phyloP scores from a whole-genome alignment of 2,797 vertebrate species.

The Oreochromis grahami region DNA sequence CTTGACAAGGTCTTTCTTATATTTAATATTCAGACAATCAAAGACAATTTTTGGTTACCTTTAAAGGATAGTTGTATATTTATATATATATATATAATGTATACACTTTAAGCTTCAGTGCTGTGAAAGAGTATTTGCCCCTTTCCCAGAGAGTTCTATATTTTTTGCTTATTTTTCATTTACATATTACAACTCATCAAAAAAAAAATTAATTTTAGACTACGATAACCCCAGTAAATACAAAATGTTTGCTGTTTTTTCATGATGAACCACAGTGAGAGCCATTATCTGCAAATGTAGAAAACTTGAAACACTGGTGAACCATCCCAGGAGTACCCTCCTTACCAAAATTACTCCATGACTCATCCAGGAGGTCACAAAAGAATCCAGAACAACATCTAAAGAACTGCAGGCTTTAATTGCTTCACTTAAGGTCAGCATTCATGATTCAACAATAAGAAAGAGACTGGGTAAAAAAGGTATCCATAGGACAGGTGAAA shows the following conservation, averaged over 20 bases:
- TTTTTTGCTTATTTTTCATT: not conserved
- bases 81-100: not conserved
- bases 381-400: not conserved
- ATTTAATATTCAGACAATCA: not conserved
- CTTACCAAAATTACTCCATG: not conserved
- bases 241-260: not conserved
- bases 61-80: not conserved
- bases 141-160: not conserved
- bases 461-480: not conserved
- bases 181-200: not conserved
- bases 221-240: not conserved
- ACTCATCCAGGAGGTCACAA: not conserved
- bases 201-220: not conserved
- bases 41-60: not conserved
- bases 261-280: not conserved
- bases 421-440: not conserved
- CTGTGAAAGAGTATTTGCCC: not conserved
- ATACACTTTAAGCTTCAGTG: not conserved
- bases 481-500: not conserved
- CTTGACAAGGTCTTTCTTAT: constrained; percentile 2
- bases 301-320: not conserved
- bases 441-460: not conserved
- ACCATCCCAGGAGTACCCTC: not conserved
- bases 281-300: not conserved
- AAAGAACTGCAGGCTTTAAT: not conserved